Conservation (phyloP, 2,113 vertebrate genomes). For the Tyto alba region DNA sequence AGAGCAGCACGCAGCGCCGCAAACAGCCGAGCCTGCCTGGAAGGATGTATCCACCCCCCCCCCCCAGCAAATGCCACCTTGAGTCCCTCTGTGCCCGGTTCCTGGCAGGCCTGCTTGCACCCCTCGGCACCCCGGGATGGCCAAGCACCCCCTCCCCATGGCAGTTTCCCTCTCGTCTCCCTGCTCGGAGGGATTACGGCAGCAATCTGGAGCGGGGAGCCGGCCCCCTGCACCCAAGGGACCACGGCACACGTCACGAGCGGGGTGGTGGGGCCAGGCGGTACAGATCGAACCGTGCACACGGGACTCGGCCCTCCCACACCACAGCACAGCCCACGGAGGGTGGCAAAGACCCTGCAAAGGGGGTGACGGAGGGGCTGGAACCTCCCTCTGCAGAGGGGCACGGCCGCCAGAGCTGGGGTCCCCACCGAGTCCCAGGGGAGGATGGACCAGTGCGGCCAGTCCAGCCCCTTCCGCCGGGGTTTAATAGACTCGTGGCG, state of each 20-base stretch:
- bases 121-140: neutral
- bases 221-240: neutral
- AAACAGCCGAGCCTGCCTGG: neutral
- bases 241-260: neutral
- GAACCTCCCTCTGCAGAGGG: neutral
- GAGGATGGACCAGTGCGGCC: neutral
- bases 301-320: neutral
- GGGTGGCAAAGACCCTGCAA: neutral
- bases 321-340: neutral
- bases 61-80: neutral
- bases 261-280: neutral
- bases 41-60: neutral
- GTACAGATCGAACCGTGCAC: fast-evolving
- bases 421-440: neutral
- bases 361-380: neutral
- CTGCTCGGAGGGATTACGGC: neutral
- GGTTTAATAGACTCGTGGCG: neutral
- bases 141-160: fast-evolving
- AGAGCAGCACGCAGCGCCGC: neutral
- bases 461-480: neutral
- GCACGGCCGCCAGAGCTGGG: fast-evolving
- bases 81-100: fast-evolving
- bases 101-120: neutral
- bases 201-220: neutral
- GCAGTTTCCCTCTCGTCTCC: neutral